These are phyloP conservation scores for Florisuga fusca DNA, from an alignment of 2,797 vertebrate genomes.

Conservation along the genomic window DNA sequence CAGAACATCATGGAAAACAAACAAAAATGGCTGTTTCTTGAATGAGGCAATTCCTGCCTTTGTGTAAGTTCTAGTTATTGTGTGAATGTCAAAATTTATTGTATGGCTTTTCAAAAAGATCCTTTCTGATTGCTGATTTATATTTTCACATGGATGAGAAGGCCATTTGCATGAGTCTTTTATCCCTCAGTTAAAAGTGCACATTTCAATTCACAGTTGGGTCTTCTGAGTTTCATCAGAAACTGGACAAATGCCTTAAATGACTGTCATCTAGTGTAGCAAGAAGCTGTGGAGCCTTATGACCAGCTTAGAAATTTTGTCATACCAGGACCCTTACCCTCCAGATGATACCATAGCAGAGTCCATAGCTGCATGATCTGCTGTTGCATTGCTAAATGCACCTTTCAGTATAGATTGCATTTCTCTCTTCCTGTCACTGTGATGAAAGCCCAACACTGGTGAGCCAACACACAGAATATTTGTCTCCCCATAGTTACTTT, in stretches of 20 bases:
- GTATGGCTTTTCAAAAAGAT: not conserved
- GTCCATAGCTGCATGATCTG: not conserved
- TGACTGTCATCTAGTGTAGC: not conserved
- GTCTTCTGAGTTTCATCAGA: not conserved
- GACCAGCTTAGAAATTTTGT: not conserved
- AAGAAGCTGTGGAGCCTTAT: not conserved
- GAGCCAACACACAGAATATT: not conserved
- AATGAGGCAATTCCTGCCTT: not conserved
- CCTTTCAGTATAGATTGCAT: not conserved
- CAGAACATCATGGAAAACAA: fast-evolving
- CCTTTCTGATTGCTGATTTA: not conserved
- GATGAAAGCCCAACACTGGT: not conserved
- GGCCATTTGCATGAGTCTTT: not conserved
- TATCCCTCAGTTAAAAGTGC: not conserved
- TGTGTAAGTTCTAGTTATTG: not conserved
- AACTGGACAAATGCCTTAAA: not conserved
- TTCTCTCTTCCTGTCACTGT: not conserved
- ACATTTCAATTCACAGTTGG: not conserved
- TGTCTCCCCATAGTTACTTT: not conserved
- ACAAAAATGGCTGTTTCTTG: not conserved
- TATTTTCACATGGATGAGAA: not conserved
- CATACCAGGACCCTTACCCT: not conserved
- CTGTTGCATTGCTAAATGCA: not conserved
- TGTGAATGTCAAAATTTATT: not conserved
- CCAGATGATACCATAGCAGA: not conserved